Base-by-base conservation (phyloP, 92 coral and sea anemone genomes). In the Paramuricea clavata region DNA sequence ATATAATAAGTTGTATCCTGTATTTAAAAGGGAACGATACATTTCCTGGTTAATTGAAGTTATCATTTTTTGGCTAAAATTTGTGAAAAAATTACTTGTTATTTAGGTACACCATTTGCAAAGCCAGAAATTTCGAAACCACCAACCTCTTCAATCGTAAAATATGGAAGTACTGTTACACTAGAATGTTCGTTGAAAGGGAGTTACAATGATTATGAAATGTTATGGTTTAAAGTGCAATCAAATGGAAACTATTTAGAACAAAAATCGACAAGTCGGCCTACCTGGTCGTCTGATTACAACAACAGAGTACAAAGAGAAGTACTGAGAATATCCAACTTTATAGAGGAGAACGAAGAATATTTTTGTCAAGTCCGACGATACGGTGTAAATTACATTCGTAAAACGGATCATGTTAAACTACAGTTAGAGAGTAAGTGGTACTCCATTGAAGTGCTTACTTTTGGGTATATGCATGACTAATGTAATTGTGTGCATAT, bases 291-390 rank as follows among this genome's bases (percentile, higher is more conserved):
- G n/a, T 13, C 12, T 10, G 33, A 76, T 39, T 5, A 27, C 11
- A 28, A 19, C 43, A 76, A 65, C 2, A 28, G 12, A 33, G 72
- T 27, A 54, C 82, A 76, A 21, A 49, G 69, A 50, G 25, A 76
- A 49, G 82, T 76, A 28, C 16, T 76, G 41, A 76, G 25, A 6
- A 76, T 76, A 23, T 1, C 21, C 11, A 76, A 49, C 39, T 60
- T 80, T 15, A 88, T 69, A 3, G 47, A 85, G 34, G 57, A 68
- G 23, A 93, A 88, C 69, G 89, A 81, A 5, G 76, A 62, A 19
- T 93, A 93, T 74, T 81, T 71, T 28, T 93, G 96, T 50, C 83
- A 76, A 22, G 74, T 81, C 15, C 52, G 69, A 12, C 78, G 83
- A 28, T 32, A 27, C 13, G 82, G 47, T 8, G 82, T 76, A 12